phyloP scores from a whole-genome alignment of 2,113 vertebrate species.

The Onychostoma macrolepis region DNA sequence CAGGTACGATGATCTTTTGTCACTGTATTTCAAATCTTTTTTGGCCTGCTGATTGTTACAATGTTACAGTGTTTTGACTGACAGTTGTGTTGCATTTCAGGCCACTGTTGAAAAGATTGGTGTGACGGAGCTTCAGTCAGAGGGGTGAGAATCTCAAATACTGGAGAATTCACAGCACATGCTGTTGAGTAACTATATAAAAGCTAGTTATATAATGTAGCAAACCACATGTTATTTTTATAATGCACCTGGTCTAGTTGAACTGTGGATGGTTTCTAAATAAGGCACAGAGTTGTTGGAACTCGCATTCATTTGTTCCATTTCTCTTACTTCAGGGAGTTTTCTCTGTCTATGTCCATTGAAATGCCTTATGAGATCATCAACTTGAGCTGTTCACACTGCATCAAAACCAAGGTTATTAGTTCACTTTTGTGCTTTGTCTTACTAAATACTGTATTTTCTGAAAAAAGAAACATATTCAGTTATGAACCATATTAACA shows the following conservation, averaged over 20 bases:
- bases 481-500: too few relatives aligned
- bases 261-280: too few relatives aligned
- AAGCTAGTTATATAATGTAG: not conserved
- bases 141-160: conserved; percentile 72
- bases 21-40: not conserved
- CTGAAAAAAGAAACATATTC: too few relatives aligned
- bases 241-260: too few relatives aligned
- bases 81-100: conserved; percentile 37
- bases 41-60: too few relatives aligned
- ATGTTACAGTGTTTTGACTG: not conserved
- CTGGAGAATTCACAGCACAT: not conserved
- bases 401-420: conserved; percentile 80
- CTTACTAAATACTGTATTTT: too few relatives aligned
- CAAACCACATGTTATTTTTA: too few relatives aligned
- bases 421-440: not conserved
- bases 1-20: conserved; percentile 72
- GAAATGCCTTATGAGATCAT: conserved; percentile 82
- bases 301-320: too few relatives aligned
- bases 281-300: too few relatives aligned
- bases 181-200: not conserved
- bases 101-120: conserved; percentile 80
- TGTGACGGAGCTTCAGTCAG: conserved; percentile 71
- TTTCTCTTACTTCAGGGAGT: conserved; percentile 66
- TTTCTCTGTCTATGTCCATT: conserved; percentile 78
- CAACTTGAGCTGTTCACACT: conserved; percentile 74